These are phyloP conservation scores for Ciconia maguari DNA, from an alignment of 2,113 vertebrate genomes.

Conservation along the genomic window DNA sequence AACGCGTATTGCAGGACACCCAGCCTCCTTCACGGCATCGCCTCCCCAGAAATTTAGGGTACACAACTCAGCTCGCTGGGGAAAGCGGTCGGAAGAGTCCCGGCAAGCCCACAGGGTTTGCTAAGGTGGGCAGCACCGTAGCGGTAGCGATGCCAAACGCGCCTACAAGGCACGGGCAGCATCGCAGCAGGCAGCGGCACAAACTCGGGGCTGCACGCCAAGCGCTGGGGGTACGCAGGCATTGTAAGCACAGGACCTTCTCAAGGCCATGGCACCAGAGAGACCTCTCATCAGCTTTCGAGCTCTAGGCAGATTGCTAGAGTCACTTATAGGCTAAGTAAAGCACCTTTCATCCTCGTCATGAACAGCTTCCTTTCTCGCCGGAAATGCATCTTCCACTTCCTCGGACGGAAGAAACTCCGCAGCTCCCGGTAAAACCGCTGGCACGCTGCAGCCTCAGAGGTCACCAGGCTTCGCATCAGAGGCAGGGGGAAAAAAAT, in stretches of 20 bases:
- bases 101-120: background rate
- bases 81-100: background rate
- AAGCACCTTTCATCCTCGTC: background rate
- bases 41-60: background rate
- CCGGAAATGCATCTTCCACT: accelerated
- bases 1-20: background rate
- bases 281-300: too few species aligned
- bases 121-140: too few species aligned
- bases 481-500: background rate
- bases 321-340: too few species aligned
- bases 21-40: background rate
- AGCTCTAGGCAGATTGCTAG: too few species aligned
- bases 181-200: too few species aligned
- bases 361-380: accelerated
- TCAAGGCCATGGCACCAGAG: background rate
- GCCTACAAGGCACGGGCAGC: too few species aligned
- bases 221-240: too few species aligned
- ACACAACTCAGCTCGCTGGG: too few species aligned
- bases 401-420: background rate
- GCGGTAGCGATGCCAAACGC: too few species aligned
- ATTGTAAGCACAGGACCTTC: background rate
- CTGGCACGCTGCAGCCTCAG: background rate
- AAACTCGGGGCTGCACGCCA: too few species aligned
- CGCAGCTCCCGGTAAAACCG: background rate
- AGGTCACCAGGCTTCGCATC: background rate